Base-by-base conservation (phyloP, 2,113 vertebrate species). In the Erinaceus europaeus region DNA sequence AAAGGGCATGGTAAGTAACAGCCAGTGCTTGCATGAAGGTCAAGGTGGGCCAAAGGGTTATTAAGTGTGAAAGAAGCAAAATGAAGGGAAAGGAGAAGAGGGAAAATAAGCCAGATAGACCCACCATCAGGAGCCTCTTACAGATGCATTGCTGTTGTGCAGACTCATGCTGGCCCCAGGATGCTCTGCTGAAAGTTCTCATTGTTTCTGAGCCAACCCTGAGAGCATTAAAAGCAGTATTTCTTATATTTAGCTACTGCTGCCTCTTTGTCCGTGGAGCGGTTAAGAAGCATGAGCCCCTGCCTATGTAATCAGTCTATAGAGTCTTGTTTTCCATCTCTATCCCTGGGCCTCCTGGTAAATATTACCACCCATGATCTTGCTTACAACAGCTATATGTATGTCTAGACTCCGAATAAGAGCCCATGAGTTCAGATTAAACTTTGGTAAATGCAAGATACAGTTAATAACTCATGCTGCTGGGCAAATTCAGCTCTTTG, bases 1-100 rank as follows among this genome's bases (percentile, higher is more conserved):
- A 83, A 99, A 98, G 95, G 99, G 99, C 97, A 98, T 98, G 99
- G 99, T 99, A 98, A 98, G 98, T 95, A 97, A 97, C 93, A 97
- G 92, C 87, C 88, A 95, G 92, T 95, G 91, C 93, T 94, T 97
- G 94, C 94, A 93, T 57, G 72, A 93, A 94, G 93, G 95, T 96
- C 90, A 96, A 95, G 91, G 91, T 32, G 44, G 91, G 92, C 93
- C 81, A 90, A 87, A 87, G 75, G 77, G 50, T 29, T 85, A 42
- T 76, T 65, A 55, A 78, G 3, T 80, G 92, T 94, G 91, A 84
- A 94, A 90, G 83, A 82, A 88, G 42, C 9, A 84, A 84, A 90
- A 55, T 34, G n/a, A 50, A 17, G 27, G 62, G 84, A 92, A 67
- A 71, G 29, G 25, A 52, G 64, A 74, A 62, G 77, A 82, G 23